Base-by-base conservation (phyloP, 2,797 vertebrate species). In the Pipistrellus nathusii region DNA sequence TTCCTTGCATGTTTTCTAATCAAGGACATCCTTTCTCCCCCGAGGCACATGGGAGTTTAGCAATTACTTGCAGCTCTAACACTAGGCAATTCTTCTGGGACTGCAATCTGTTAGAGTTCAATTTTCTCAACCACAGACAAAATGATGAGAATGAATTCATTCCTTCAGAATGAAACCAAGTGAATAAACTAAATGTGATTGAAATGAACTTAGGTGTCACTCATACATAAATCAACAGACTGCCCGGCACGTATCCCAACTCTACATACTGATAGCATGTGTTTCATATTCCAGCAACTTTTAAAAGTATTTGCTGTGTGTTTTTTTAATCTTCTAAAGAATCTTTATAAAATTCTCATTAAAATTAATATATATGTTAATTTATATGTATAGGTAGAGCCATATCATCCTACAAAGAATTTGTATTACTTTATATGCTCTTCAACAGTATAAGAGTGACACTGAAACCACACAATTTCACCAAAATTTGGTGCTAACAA, bases 131-230 rank as follows among this genome's bases (percentile, higher is more conserved):
- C 96, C 94, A 95, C 94, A 97, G 97, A 98, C 96, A 97, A 98
- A 98, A 98, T 97, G 96, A 98, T 98, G 97, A 98, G 98, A 98
- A 98, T 98, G 97, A 98, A 98, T 98, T 98, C 97, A 97, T 98
- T 98, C 98, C 97, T 98, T 98, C 88, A 98, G 97, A 98, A 98
- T 95, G 96, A 98, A 98, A 96, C 89, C 91, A 96, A 97, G 97
- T 98, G 97, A 98, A 98, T 98, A 98, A 98, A 98, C 95, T 97
- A 95, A 98, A 97, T 97, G 97, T 98, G 98, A 98, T 98, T 98
- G 97, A 98, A 98, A 98, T 98, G 95, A 98, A 98, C 96, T 98
- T 97, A 81, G 14, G 55, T 82, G 96, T 93, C 89, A 96, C 88
- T 98, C 72, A 35, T 96, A 95, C 92, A 94, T 97, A 97, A 97